phyloP scores from a whole-genome alignment of 1,140 invertebrate species.

The Tyrophagus putrescentiae region DNA sequence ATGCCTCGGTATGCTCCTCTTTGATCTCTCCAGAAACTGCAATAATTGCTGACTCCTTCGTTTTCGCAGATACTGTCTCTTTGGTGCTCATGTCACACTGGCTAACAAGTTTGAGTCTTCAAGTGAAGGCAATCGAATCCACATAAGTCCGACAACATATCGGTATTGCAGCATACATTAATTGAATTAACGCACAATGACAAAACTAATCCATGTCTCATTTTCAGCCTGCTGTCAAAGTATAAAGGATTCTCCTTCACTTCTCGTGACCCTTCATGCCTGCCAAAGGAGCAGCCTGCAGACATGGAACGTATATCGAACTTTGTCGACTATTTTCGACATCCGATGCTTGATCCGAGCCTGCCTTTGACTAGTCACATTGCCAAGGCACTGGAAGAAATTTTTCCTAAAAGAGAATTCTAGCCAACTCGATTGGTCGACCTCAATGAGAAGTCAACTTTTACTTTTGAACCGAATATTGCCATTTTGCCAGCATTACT shows the following conservation, averaged over 20 bases:
- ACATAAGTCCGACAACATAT: constrained; percentile 80
- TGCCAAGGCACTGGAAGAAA: constrained; percentile 21
- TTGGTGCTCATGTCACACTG: constrained; percentile 42
- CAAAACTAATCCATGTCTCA: constrained; percentile 1
- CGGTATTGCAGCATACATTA: constrained; percentile 42
- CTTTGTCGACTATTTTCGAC: constrained; percentile 63
- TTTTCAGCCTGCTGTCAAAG: constrained; percentile 51
- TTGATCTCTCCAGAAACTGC: no score
- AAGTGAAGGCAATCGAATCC: constrained; percentile 72
- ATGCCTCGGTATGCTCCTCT: constrained; percentile 19
- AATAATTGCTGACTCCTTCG: not conserved
- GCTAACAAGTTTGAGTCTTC: constrained; percentile 82
- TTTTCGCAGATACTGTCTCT: constrained; percentile 21
- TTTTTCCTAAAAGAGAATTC: no score
- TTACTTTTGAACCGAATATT: no score
- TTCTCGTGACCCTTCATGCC: constrained; percentile 51
- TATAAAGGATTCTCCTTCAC: constrained; percentile 60
- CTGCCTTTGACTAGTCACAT: constrained; percentile 23
- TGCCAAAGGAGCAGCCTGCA: constrained; percentile 68
- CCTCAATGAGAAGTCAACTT: no score
- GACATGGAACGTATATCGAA: constrained; percentile 62
- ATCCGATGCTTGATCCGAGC: constrained; percentile 42
- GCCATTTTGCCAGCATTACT: no score
- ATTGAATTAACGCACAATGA: not conserved
- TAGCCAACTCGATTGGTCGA: no score